Conservation (phyloP, 2,797 vertebrate species). For the Brotula barbata region DNA sequence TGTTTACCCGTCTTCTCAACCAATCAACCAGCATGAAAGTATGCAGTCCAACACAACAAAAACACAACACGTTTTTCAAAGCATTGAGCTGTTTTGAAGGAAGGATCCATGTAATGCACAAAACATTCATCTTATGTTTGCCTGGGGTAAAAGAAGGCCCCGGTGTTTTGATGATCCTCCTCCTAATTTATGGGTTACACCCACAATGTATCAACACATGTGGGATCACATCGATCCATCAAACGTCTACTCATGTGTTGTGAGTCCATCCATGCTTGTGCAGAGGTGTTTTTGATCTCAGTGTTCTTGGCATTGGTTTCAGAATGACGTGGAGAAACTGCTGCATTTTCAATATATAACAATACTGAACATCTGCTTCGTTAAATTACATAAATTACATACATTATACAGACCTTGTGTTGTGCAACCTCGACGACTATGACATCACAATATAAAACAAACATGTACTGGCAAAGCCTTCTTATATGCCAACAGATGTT, state of each 20-base stretch:
- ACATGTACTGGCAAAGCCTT: not conserved
- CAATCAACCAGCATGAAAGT: constrained; percentile 51
- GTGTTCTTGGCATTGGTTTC: constrained; percentile 5
- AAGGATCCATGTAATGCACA: constrained; percentile 32
- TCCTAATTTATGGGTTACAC: constrained; percentile 36
- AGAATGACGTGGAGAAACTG: not conserved
- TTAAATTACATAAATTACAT: too few species aligned
- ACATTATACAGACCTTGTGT: not conserved
- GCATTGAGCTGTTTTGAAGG: constrained; percentile 38
- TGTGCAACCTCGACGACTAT: not conserved
- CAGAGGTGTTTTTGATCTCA: constrained; percentile 34
- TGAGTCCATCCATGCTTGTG: constrained; percentile 8
- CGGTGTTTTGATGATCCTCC: constrained; percentile 48
- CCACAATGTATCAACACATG: constrained; percentile 42
- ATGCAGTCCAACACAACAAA: constrained; percentile 49
- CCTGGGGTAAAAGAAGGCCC: constrained; percentile 18
- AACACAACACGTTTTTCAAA: constrained; percentile 59
- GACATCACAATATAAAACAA: not conserved
- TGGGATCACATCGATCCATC: constrained; percentile 31
- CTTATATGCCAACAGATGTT: too few species aligned
- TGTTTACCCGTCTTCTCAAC: constrained; percentile 68
- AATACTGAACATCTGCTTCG: constrained; percentile 4
- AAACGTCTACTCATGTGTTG: constrained; percentile 16
- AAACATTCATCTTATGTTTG: constrained; percentile 40
- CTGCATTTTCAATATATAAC: not conserved